Conservation (phyloP, 2,888 invertebrate genomes). For the Archips xylosteana region DNA sequence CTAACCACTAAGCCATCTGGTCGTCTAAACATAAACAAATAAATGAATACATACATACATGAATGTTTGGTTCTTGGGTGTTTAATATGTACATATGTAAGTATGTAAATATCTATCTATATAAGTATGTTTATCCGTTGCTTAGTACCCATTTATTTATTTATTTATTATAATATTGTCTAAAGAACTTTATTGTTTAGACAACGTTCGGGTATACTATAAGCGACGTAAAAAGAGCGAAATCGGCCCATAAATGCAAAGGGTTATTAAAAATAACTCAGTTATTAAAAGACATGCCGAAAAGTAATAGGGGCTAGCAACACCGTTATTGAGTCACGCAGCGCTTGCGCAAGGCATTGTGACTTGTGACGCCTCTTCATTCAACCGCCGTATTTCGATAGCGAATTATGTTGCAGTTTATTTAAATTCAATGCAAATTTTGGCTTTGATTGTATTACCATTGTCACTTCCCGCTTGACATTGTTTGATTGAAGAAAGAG, state of each 20-base stretch:
- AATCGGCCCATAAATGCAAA: neutral
- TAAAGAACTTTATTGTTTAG: too few relatives aligned
- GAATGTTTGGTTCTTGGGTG: too few relatives aligned
- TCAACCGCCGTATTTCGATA: slow-evolving; percentile 33
- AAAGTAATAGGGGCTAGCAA: neutral
- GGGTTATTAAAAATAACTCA: neutral
- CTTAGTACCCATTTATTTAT: too few relatives aligned
- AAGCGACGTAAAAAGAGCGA: too few relatives aligned
- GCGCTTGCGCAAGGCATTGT: slow-evolving; percentile 12
- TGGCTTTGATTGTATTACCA: neutral
- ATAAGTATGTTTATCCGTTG: too few relatives aligned
- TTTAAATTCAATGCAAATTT: slow-evolving; percentile 10
- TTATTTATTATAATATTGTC: too few relatives aligned
- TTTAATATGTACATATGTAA: too few relatives aligned
- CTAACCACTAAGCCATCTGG: too few relatives aligned
- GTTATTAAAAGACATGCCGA: neutral
- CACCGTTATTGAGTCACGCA: neutral
- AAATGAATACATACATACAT: too few relatives aligned
- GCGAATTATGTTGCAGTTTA: slow-evolving; percentile 20
- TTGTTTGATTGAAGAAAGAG: neutral
- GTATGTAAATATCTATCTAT: too few relatives aligned
- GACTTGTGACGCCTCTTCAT: slow-evolving; percentile 37
- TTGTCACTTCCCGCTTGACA: neutral
- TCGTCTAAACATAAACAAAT: too few relatives aligned
- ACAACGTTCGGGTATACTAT: too few relatives aligned